Conservation (phyloP, 2,888 invertebrate species). For the Onthophagus sagittarius region DNA sequence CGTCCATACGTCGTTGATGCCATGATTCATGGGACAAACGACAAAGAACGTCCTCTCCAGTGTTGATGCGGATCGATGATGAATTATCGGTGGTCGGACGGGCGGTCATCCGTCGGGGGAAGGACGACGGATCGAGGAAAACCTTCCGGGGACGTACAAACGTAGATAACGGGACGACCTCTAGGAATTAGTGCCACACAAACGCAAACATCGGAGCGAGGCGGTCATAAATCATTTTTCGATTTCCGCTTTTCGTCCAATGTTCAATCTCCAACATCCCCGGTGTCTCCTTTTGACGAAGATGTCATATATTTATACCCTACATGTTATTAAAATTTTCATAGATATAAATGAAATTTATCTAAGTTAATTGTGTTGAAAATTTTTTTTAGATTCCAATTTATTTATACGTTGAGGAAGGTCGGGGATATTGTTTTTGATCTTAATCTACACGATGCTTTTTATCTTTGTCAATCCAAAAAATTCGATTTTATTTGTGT, state of each 20-base stretch:
- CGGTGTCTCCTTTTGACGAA: not conserved
- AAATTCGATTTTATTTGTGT: not conserved
- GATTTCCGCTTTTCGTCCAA: not conserved
- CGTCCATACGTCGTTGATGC: constrained; percentile 26
- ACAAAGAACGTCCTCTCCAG: constrained; percentile 12
- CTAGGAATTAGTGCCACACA: not conserved
- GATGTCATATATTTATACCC: not conserved
- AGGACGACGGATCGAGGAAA: not conserved
- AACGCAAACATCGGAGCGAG: not conserved
- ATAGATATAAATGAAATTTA: not conserved
- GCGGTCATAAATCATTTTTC: not conserved
- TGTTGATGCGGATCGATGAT: constrained; percentile 3
- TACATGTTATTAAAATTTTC: not conserved
- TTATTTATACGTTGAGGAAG: not conserved
- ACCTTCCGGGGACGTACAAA: not conserved
- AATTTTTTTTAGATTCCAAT: not conserved
- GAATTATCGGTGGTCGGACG: constrained; percentile 3
- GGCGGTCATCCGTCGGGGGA: not conserved
- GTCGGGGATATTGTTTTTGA: not conserved
- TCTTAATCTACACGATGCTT: not conserved
- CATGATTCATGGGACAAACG: constrained; percentile 31
- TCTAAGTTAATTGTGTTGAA: not conserved
- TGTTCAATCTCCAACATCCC: not conserved
- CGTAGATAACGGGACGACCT: constrained; percentile 8
- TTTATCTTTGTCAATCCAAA: not conserved